Percentiles rank a stretch among this genome's conserved stretches.
Evolutionary conservation across 1,140 invertebrate genomes (phyloP).

Genomic region (Drosophila funebris): DNA sequence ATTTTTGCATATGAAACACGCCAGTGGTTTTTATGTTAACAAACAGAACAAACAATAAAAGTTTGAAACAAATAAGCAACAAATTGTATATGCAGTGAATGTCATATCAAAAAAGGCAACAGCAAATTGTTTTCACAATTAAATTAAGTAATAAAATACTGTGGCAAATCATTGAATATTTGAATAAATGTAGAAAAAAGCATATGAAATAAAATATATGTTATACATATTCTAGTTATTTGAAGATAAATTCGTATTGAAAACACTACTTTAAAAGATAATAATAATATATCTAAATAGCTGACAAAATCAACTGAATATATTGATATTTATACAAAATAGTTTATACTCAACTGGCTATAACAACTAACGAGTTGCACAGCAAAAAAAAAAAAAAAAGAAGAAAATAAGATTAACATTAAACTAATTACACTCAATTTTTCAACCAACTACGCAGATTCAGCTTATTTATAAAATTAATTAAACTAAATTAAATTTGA

Average conservation of each 20-base stretch:
- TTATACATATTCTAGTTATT: not conserved
- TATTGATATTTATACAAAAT: too few relatives aligned
- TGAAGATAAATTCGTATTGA: not conserved
- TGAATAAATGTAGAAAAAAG: not conserved
- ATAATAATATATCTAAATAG: too few relatives aligned
- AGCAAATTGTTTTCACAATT: constrained; percentile 35
- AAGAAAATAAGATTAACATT: constrained; percentile 24
- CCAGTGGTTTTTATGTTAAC: constrained; percentile 9
- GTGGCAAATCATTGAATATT: constrained; percentile 1
- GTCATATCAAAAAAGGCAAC: constrained; percentile 26
- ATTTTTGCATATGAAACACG: constrained; percentile 25
- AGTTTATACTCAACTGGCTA: too few relatives aligned
- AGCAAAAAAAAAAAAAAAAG: too few relatives aligned
- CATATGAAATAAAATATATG: constrained; percentile 1
- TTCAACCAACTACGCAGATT: constrained; percentile 1
- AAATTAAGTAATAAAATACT: constrained; percentile 48
- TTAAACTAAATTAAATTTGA: constrained; percentile 75
- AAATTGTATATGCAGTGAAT: constrained; percentile 20
- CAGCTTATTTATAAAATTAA: constrained; percentile 60
- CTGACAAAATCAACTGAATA: too few relatives aligned
- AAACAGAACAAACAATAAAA: constrained; percentile 36
- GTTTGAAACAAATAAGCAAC: constrained; percentile 17
- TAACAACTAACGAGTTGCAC: too few relatives aligned
- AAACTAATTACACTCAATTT: constrained; percentile 42
- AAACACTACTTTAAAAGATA: too few relatives aligned